A percentile compares a stretch with the other conserved stretches of the same genome.
Evolutionary conservation across 2,797 vertebrate species (phyloP).

Genomic region (Emys orbicularis): DNA sequence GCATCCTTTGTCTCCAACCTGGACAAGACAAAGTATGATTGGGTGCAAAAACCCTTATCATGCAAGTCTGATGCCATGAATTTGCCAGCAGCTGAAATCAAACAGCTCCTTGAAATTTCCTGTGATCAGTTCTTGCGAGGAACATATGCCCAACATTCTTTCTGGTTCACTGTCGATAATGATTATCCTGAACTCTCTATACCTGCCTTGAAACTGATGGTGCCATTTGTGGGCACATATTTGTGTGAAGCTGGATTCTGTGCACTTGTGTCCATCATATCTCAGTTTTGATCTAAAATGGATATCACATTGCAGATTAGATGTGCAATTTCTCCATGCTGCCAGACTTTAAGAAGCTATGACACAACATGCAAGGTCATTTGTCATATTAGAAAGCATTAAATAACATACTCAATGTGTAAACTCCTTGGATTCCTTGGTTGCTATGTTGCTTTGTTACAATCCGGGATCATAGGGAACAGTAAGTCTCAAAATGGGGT

Average conservation of each 20-base stretch:
- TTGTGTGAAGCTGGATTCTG: not conserved
- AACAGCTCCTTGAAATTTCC: not conserved
- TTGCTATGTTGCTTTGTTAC: not conserved
- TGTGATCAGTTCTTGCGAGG: not conserved
- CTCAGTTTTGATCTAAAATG: not conserved
- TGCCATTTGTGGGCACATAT: not conserved
- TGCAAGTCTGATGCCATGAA: not conserved
- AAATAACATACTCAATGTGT: not conserved
- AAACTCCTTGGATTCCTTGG: not conserved
- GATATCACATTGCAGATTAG: not conserved
- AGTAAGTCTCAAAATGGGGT: not conserved
- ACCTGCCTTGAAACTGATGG: not conserved
- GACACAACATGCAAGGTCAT: not conserved
- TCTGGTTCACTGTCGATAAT: not conserved
- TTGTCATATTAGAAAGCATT: not conserved
- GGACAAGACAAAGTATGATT: not conserved
- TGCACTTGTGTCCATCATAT: not conserved
- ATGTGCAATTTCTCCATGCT: not conserved
- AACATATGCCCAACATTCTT: not conserved
- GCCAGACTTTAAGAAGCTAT: not conserved
- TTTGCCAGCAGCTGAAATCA: not conserved
- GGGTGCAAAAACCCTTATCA: not conserved
- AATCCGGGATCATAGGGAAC: not conserved
- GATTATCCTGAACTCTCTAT: not conserved
- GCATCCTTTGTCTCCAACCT: not conserved